Evolutionary conservation across 2,888 invertebrate genomes (phyloP), one percentile per base, ranked within the genome.

Genomic region (Heteromurus nitidus): DNA sequence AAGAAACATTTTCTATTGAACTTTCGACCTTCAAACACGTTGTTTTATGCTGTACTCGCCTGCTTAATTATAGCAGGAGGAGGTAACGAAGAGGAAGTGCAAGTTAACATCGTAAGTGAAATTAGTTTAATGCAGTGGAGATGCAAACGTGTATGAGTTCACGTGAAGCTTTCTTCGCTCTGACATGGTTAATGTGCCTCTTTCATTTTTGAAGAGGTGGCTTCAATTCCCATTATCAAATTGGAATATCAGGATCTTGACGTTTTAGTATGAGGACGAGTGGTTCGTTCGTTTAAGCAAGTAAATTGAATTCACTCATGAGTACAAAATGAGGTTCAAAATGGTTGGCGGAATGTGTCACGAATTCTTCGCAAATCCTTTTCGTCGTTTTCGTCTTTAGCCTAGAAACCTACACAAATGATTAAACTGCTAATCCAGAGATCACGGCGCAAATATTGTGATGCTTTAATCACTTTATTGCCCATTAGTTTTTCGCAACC

Each of bases 171-270:
- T 55, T 55, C 3, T n/a, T 11, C 22, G 55, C 16, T 24, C n/a
- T n/a, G n/a, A n/a, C n/a, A n/a, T n/a, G n/a, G n/a, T n/a, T n/a
- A n/a, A n/a, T n/a, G 22, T 55, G 22, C 55, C 3, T 24, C 22
- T 18, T 20, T 31, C 3, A 36, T 18, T 31, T 47, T 73, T 70
- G 42, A 26, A 70, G 58, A 28, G 30, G 60, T 44, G 58, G 42
- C 70, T 70, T 72, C 55, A 70, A 31, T 26, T 47, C n/a, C n/a
- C 47, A 42, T 55, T 75, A 75, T 75, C 74, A 42, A 75, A 55
- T 64, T 75, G 42, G 74, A 75, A 2, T 75, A 75, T 75, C 74
- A 22, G 53, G 31, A 67, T 67, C n/a, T n/a, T 53, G 62, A 26
- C 55, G n/a, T 50, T 65, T 24, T 9, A 28, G 20, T 47, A 31